Evolutionary conservation across 1,140 invertebrate species (phyloP), one percentile per base, ranked within the genome.

Genomic region (Cydia fagiglandana): DNA sequence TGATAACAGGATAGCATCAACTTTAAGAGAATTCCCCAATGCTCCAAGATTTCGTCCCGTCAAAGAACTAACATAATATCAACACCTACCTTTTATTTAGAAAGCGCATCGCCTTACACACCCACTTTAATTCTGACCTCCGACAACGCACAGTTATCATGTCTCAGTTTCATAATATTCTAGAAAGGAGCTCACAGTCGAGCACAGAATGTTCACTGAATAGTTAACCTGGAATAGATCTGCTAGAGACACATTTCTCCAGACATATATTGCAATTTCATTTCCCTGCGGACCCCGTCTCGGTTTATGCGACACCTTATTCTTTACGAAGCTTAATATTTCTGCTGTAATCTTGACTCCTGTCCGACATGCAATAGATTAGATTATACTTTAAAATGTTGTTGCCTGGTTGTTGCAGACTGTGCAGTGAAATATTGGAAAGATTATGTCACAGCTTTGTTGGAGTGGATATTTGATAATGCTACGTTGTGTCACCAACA

Each of bases 211-310:
- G 7, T 24, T 24, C 10, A 61, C 3, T n/a, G 56, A 61, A 61
- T 61, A 24, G 17, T 10, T 10, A 61, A 61, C 56, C 56, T 61
- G 66, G 34, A 41, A 70, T 70, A 70, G 66, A 70, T 70, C 66
- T 70, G 66, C 68, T 56, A 77, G 70, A 76, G 76, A 83, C 78
- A 79, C 77, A 81, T 79, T 79, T 75, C 80, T 81, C 78, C 76
- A 77, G 79, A 85, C 83, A 84, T 87, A 86, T 88, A 86, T 87
- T 84, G 83, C 84, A 83, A 87, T 87, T 88, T 86, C 85, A 88
- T 87, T 87, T 88, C 85, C 84, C 86, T 64, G 17, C 80, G 73
- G 86, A 83, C 70, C 64, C 30, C 73, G 82, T 75, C 81, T 80
- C 81, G 79, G 78, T 80, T 82, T 79, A 80, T 73, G 80, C 74